Base-by-base conservation (phyloP, 2,113 vertebrate genomes). In the Sorex araneus region DNA sequence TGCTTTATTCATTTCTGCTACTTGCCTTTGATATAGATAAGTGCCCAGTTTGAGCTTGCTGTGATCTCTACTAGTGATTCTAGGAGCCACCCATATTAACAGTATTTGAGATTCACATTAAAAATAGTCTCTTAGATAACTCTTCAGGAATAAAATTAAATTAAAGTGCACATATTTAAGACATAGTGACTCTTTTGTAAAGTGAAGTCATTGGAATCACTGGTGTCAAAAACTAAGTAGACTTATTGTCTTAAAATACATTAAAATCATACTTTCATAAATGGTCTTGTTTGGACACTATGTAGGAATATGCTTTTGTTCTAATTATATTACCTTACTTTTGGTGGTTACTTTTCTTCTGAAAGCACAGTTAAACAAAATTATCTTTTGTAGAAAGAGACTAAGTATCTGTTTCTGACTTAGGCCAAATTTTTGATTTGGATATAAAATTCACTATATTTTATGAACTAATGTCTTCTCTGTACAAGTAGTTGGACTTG, bases 391-490 rank as follows among this genome's bases (percentile, higher is more conserved):
- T 78, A 74, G 90, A 92, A 92, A 95, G 89, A 63, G 77, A 95
- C 74, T 96, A 94, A 84, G 32, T 95, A 28, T 93, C 88, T 95
- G 43, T 94, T 94, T 47, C 77, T 88, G 81, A 95, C 50, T 92
- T 91, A 67, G 89, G 92, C 94, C 94, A 94, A 91, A 96, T 89
- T 97, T 97, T 95, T 92, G 95, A 96, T 95, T 95, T 96, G 81
- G 91, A 95, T 92, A 95, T 95, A 95, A 95, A 95, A 96, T 95
- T 89, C 36, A 89, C 76, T 87, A 82, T n/a, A 25, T 96, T 97
- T 97, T 96, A 96, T 94, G 89, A 95, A 96, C 91, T 95, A 94
- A 97, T 96, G 95, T 96, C 84, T 95, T 95, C 92, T 96, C 89
- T 18, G 15, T 75, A 87, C 87, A 89, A 92, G 84, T 87, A 78